A percentile compares a stretch with the other conserved stretches of the same genome.
phyloP scores from a whole-genome alignment of 1,140 invertebrate species.

The Belonocnema kinseyi region DNA sequence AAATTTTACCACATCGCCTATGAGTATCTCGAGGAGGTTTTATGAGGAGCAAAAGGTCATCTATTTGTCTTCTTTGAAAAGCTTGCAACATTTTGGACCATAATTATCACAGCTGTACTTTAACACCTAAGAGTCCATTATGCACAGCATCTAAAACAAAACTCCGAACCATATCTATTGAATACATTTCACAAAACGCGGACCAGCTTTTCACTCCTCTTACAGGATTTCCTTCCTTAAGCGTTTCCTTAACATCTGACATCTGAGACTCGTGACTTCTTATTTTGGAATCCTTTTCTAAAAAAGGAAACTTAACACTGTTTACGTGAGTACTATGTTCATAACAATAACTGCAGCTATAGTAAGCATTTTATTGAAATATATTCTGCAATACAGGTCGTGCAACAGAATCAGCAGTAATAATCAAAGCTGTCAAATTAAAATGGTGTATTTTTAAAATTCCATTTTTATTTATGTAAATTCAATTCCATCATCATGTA shows the following conservation, averaged over 20 bases:
- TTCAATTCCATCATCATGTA: neutral
- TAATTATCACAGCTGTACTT: too few relatives aligned
- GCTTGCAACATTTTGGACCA: too few relatives aligned
- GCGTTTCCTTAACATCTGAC: conserved; percentile 47
- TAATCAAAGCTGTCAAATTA: neutral
- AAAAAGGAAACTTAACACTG: conserved; percentile 42
- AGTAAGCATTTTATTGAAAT: conserved; percentile 46
- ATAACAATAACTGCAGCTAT: conserved; percentile 48
- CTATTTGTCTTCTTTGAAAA: too few relatives aligned
- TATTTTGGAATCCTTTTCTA: conserved; percentile 32
- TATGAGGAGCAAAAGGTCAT: too few relatives aligned
- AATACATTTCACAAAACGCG: too few relatives aligned
- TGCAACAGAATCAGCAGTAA: conserved; percentile 44
- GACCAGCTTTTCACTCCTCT: too few relatives aligned
- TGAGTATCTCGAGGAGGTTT: too few relatives aligned
- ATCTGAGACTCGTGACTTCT: conserved; percentile 44
- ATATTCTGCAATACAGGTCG: conserved; percentile 43
- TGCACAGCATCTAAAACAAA: too few relatives aligned
- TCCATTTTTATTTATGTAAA: neutral
- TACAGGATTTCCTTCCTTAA: too few relatives aligned
- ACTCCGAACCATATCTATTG: too few relatives aligned
- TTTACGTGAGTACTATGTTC: conserved; percentile 28
- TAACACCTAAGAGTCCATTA: too few relatives aligned
- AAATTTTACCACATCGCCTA: too few relatives aligned
- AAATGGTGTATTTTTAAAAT: neutral